Evolutionary conservation across 2,797 vertebrate species (phyloP).

Genomic region (Anniella stebbinsi): DNA sequence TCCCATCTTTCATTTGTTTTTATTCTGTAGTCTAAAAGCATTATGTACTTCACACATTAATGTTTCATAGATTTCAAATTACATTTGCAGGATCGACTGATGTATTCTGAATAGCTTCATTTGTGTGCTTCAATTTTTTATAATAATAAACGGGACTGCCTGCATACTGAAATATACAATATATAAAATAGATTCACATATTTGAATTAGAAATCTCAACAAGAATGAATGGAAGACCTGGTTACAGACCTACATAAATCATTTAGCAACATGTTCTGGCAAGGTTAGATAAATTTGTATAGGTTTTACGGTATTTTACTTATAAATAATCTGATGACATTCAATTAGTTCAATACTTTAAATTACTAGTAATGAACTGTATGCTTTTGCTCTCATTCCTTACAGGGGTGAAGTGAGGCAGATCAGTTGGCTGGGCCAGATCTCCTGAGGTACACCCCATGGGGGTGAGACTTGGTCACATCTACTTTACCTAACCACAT

Average conservation of each 20-base stretch:
- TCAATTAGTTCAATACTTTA: background rate
- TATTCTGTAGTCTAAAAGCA: slow-evolving; percentile 45
- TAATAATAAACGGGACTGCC: slow-evolving; percentile 62
- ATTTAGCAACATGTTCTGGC: background rate
- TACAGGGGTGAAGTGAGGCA: background rate
- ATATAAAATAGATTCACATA: slow-evolving; percentile 24
- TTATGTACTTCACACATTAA: slow-evolving; percentile 64
- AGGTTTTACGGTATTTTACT: background rate
- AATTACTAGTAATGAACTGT: background rate
- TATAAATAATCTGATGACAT: background rate
- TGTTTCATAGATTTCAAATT: slow-evolving; percentile 70
- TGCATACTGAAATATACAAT: slow-evolving; percentile 46
- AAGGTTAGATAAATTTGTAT: background rate
- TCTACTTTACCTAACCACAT: background rate
- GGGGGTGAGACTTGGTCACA: background rate
- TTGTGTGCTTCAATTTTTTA: slow-evolving; percentile 57
- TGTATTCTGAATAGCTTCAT: slow-evolving; percentile 64
- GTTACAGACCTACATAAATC: background rate
- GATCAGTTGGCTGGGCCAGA: background rate
- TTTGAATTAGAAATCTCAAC: background rate
- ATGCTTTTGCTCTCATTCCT: background rate
- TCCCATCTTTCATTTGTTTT: slow-evolving; percentile 46
- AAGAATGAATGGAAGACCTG: background rate
- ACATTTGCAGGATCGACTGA: slow-evolving; percentile 60
- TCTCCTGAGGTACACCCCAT: background rate